Conservation (phyloP, 92 coral and sea anemone species). For the Phymanthus crucifer region DNA sequence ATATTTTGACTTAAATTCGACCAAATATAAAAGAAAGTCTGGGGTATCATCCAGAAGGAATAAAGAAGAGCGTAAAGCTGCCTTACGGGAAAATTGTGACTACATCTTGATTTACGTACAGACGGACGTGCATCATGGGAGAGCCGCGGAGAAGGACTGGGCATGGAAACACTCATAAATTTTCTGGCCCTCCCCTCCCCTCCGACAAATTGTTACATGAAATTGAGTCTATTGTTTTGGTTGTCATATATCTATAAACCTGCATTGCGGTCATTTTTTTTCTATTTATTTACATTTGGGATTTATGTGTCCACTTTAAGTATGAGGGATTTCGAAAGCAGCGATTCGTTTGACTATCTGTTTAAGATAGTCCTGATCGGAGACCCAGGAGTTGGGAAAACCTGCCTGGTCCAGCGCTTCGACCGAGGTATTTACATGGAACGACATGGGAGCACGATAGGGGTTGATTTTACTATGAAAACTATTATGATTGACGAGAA, state of each 20-base stretch:
- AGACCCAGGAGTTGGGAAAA: constrained; percentile 93
- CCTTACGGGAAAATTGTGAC: too few species aligned
- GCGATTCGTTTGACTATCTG: constrained; percentile 75
- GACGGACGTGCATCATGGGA: too few species aligned
- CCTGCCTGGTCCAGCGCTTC: constrained; percentile 85
- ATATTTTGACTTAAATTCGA: too few species aligned
- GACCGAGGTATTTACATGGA: constrained; percentile 78
- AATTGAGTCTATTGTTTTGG: not conserved
- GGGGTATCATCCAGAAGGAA: too few species aligned
- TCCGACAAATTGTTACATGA: not conserved
- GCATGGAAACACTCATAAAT: too few species aligned
- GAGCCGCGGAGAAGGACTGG: too few species aligned
- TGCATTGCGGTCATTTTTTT: not conserved
- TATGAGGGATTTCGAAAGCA: constrained; percentile 57
- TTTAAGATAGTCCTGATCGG: constrained; percentile 91
- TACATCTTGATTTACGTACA: too few species aligned
- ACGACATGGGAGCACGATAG: constrained; percentile 85
- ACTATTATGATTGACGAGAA: constrained; percentile 69
- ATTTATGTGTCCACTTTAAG: not conserved
- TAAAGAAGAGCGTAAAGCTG: too few species aligned
- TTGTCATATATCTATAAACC: not conserved
- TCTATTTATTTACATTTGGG: not conserved
- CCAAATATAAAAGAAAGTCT: too few species aligned
- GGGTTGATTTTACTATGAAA: constrained; percentile 87
- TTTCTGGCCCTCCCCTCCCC: constrained; percentile 8